Base-by-base conservation (phyloP, 2,113 vertebrate genomes). In the Marmota monax region DNA sequence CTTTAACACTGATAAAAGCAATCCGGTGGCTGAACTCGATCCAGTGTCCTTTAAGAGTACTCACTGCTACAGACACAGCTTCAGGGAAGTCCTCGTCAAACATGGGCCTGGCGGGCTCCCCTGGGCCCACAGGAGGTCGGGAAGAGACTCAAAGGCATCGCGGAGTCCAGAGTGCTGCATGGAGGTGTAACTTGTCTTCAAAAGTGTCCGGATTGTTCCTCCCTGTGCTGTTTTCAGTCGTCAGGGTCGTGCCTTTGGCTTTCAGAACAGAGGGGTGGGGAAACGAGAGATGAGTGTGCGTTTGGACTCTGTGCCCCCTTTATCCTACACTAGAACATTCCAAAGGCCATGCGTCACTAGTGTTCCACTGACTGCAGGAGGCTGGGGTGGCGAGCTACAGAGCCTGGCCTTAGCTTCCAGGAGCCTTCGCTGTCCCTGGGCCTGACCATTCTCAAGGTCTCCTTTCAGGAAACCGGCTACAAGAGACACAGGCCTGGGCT, bases 231-330 rank as follows among this genome's bases (percentile, higher is more conserved):
- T 98, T 96, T 97, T 98, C 99, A 98, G 98, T 98, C 98, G 98
- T 99, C 99, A 99, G 99, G 99, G 99, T 98, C 99, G 99, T 79
- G 99, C 99, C 99, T 99, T 99, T 96, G 99, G 99, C 99, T 99
- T 99, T 56, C 86, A 98, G 97, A 97, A 98, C 95, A 97, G 63
- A 97, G 65, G 84, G 72, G 27, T 63, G 39, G 74, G 93, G 87
- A 95, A 88, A 98, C 90, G 95, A 94, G 94, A 72, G 20, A 56
- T 78, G 56, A 96, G 97, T 94, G 67, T 97, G 88, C 32, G 61
- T 95, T 27, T 65, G 58, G 32, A 42, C 22, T 32, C 12, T 5
- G 27, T 25, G 7, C 61, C 23, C 8, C 23, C 58, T 53, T 27
- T 2, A 70, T 11, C 13, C 70, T 92, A 45, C 23, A 37, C 32